Base-by-base conservation (phyloP, 2,888 invertebrate species). In the Tetheella fluctuosa region DNA sequence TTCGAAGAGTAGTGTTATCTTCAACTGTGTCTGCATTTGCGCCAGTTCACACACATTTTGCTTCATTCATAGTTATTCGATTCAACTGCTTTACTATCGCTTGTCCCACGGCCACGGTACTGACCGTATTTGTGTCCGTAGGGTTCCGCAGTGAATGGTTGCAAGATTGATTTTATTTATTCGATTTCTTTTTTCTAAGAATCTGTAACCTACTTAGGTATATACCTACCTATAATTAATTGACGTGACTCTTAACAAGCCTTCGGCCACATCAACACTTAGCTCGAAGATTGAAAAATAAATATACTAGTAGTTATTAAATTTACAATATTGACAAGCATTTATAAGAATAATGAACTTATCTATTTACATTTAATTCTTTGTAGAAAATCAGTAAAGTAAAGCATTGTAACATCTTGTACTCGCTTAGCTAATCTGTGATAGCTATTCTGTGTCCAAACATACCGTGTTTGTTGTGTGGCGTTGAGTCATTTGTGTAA, bases 401-500 rank as follows among this genome's bases (percentile, higher is more conserved):
- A 10, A 48, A 48, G n/a, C 17, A 17, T 20, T 17, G 42, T 42
- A n/a, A 42, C 48, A 48, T 20, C 20, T 20, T 48, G 10, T 48
- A 42, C 42, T 17, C 17, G n/a, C n/a, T n/a, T n/a, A 48, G 20
- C 48, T 48, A 48, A 48, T 48, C 20, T 48, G 48, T 48, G 42
- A 20, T 20, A 48, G 48, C 3, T 48, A 48, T 20, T 48, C 20
- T 0, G 10, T 48, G 48, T 48, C 20, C 7, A 48, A 48, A 48
- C 48, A n/a, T n/a, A 48, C 17, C 17, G 48, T 48, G 48, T 20
- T 48, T 4, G 7, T 10, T 20, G 20, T 20, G 20, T 48, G 7
- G 17, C 6, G 48, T 48, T 48, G 48, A 48, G 48, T 48, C 48
- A 48, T 48, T 48, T 20, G 20, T 48, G 48, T 48, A 48, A 48